Evolutionary conservation across 1,140 invertebrate species (phyloP).

Genomic region (Physella acuta): DNA sequence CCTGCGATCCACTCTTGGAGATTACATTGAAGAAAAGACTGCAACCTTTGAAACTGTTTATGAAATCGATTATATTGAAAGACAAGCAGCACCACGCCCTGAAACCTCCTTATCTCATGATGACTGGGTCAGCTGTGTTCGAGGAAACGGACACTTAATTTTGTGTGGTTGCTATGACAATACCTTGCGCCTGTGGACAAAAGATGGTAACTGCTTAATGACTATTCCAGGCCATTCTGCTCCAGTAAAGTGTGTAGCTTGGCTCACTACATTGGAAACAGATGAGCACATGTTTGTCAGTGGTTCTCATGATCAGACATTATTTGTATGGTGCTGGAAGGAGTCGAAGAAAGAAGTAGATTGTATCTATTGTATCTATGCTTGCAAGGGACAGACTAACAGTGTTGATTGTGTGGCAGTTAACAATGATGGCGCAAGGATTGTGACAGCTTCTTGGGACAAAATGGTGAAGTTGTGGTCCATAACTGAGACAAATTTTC

Average conservation of each 20-base stretch:
- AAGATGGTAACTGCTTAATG: constrained; percentile 78
- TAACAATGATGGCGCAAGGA: constrained; percentile 67
- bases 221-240: constrained; percentile 83
- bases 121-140: constrained; percentile 90
- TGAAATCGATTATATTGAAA: constrained; percentile 87
- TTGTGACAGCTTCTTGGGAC: constrained; percentile 94
- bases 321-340: constrained; percentile 79
- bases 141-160: constrained; percentile 72
- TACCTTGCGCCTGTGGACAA: constrained; percentile 85
- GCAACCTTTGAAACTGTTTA: constrained; percentile 66
- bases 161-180: constrained; percentile 94
- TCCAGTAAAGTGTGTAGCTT: constrained; percentile 82
- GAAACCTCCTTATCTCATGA: constrained; percentile 88
- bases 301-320: constrained; percentile 89
- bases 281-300: constrained; percentile 62
- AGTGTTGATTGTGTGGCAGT: constrained; percentile 83
- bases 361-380: constrained; percentile 75
- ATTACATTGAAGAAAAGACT: constrained; percentile 52
- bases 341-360: constrained; percentile 72
- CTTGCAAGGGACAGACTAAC: constrained; percentile 85
- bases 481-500: too few relatives aligned
- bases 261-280: too few relatives aligned
- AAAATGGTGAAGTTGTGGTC: constrained; percentile 67
- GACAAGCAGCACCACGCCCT: constrained; percentile 83
- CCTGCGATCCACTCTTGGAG: constrained; percentile 67